Percentiles rank a stretch among this genome's conserved stretches.
phyloP scores from a whole-genome alignment of 1,140 invertebrate species.

The Caenorhabditis latens region DNA sequence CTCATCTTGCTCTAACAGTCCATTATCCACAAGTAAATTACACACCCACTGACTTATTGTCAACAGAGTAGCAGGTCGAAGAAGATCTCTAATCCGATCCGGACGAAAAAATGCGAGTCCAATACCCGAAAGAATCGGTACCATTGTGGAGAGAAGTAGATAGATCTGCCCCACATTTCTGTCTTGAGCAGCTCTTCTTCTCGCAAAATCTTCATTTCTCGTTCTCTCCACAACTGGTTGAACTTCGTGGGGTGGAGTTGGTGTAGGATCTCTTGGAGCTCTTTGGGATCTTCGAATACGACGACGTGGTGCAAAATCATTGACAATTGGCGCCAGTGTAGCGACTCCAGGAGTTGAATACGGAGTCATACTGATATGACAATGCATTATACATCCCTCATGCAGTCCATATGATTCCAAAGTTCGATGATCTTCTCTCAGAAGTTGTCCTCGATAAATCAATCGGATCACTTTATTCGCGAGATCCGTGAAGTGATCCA shows the following conservation, averaged over 20 bases:
- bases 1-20: not conserved
- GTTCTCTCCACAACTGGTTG: not conserved
- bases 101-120: constrained; percentile 35
- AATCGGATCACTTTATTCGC: not conserved
- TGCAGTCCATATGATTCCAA: constrained; percentile 7
- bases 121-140: constrained; percentile 16
- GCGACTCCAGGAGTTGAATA: not conserved
- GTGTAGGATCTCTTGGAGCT: not conserved
- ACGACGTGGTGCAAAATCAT: not conserved
- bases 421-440: not conserved
- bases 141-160: constrained; percentile 24
- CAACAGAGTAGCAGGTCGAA: constrained; percentile 13
- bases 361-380: constrained; percentile 35
- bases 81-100: constrained; percentile 12
- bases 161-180: constrained; percentile 19
- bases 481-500: constrained; percentile 27
- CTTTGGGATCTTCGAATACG: not conserved
- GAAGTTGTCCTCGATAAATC: constrained; percentile 38
- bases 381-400: constrained; percentile 12
- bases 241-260: not conserved
- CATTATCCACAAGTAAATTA: constrained; percentile 11
- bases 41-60: constrained; percentile 32
- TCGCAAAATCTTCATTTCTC: not conserved
- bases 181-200: constrained; percentile 25
- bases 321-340: not conserved